Conservation (phyloP, 2,888 invertebrate genomes). For the Tiliacea citrago region DNA sequence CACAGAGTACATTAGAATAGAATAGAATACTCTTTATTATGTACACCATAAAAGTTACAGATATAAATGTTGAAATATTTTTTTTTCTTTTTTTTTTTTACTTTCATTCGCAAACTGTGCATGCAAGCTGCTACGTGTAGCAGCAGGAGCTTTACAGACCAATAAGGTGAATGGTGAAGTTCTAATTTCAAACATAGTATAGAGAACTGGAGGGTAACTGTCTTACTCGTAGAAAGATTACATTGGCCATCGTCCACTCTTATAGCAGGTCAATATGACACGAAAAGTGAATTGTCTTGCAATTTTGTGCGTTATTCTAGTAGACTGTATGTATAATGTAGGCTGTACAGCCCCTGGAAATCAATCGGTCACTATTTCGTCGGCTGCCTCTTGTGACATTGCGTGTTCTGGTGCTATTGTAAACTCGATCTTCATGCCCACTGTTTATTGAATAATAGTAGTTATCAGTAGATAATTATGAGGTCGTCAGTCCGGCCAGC, state of each 20-base stretch:
- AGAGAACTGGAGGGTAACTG: no score
- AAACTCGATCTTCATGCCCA: slow-evolving; percentile 20
- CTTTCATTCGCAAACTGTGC: background rate
- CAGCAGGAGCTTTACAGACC: background rate
- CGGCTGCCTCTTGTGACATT: slow-evolving; percentile 33
- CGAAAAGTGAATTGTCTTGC: no score
- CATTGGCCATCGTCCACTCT: background rate
- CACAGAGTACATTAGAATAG: no score
- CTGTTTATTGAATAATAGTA: slow-evolving; percentile 7
- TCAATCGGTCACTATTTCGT: background rate
- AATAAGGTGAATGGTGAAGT: background rate
- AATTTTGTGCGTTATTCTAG: background rate
- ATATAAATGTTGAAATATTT: no score
- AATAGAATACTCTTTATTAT: no score
- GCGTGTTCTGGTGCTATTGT: slow-evolving; percentile 35
- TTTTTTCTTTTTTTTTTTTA: no score
- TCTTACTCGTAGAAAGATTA: background rate
- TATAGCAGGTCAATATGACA: background rate
- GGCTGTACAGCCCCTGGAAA: background rate
- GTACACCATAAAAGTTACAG: no score
- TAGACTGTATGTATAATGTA: background rate
- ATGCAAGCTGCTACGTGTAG: background rate
- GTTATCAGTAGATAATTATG: slow-evolving; percentile 31
- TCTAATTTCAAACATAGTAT: background rate
- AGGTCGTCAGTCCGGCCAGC: background rate